phyloP scores from a whole-genome alignment of 2,113 vertebrate species.

The Stigmatopora nigra region DNA sequence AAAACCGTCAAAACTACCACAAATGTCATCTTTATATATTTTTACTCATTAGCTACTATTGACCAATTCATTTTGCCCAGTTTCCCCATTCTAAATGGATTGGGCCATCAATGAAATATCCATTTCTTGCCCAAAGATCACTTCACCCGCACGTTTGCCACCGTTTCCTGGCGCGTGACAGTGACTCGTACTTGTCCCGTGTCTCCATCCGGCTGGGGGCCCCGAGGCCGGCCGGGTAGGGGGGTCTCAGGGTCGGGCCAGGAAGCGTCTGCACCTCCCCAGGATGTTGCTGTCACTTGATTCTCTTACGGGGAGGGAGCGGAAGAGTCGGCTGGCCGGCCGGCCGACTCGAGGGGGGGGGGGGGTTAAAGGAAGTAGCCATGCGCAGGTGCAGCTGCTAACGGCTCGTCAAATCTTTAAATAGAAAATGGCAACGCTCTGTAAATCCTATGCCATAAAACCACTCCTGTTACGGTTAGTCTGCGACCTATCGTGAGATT shows the following conservation, averaged over 20 bases:
- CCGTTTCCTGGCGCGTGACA: conserved; percentile 19
- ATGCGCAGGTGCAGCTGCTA: conserved; percentile 49
- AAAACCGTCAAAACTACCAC: no score
- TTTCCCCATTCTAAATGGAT: no score
- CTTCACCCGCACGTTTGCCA: conserved; percentile 6
- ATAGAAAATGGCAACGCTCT: no score
- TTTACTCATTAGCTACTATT: no score
- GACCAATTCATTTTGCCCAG: no score
- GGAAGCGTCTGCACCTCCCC: conserved; percentile 60
- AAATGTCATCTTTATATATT: no score
- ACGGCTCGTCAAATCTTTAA: not conserved
- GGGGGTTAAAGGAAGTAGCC: conserved; percentile 19
- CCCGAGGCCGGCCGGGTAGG: conserved; percentile 50
- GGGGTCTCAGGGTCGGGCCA: conserved; percentile 44
- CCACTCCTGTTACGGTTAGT: no score
- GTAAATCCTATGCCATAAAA: no score
- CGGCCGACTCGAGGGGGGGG: not conserved
- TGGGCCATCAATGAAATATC: no score
- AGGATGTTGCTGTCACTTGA: conserved; percentile 72
- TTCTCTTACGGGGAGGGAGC: conserved; percentile 46
- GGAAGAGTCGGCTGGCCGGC: conserved; percentile 26
- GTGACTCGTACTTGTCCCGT: conserved; percentile 26
- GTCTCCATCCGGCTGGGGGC: conserved; percentile 49
- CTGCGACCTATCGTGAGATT: no score
- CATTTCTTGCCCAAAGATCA: not conserved